Base-by-base conservation (phyloP, 2,113 vertebrate species). In the Columbina picui region DNA sequence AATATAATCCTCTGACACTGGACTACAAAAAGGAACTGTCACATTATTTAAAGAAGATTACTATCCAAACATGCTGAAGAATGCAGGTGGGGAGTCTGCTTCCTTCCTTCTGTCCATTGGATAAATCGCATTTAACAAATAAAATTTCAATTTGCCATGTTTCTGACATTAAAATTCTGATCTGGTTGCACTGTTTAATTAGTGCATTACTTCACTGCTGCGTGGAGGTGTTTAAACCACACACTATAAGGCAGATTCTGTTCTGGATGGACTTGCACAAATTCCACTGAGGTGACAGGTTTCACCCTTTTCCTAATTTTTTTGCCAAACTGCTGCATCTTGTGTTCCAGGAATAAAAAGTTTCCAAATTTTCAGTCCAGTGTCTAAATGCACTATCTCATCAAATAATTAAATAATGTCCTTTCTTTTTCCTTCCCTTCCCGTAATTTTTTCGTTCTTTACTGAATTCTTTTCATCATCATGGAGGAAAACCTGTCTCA, bases 1-100 rank as follows among this genome's bases (percentile, higher is more conserved):
- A 83, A 32, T 67, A 83, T 90, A 95, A 94, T 94, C 78, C 49
- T 91, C 80, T 64, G 86, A 84, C 0, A 3, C 38, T 38, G 27
- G 64, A 73, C 83, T 82, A 60, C 26, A 45, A 64, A 83, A 96
- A 84, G 49, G 19, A 12, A 19, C 81, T 80, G 52, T 63, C 89
- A 81, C 29, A 20, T 91, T 91, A 75, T 75, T 84, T 94, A 94
- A 89, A 90, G 80, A 92, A 79, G 87, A 95, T 96, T 95, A 87
- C 19, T 79, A 91, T 61, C 79, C 64, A 93, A 88, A 90, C 9
- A 69, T 38, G 53, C 32, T 79, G 68, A 91, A 92, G 78, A 80
- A 73, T 1, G 1, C 75, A 90, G 67, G 63, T 88, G 30, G 23
- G 52, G 55, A 70, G 18, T 77, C 55, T 80, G 38, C 11, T 78